Conservation (phyloP, 2,888 invertebrate species). For the Sinopyrophorus schimmeli region DNA sequence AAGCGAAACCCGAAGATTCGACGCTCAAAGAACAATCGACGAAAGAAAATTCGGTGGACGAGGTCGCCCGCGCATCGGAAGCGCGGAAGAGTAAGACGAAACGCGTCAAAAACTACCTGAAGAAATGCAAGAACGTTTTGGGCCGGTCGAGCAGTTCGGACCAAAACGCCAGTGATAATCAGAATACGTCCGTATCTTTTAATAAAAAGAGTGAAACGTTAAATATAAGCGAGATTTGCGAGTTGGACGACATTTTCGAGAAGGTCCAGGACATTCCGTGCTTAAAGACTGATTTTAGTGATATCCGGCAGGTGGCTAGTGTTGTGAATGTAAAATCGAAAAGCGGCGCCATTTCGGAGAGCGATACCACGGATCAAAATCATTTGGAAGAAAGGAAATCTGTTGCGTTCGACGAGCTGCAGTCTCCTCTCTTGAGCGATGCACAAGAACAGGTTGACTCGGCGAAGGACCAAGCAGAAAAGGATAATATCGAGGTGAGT, state of each 20-base stretch:
- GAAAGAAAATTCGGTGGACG: constrained; percentile 39
- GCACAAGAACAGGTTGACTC: constrained; percentile 48
- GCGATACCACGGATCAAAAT: constrained; percentile 16
- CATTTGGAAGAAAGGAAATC: constrained; percentile 15
- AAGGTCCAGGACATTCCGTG: constrained; percentile 14
- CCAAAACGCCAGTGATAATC: constrained; percentile 26
- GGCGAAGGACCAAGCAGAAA: constrained; percentile 16
- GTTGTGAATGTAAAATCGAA: constrained; percentile 44
- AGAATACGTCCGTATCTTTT: constrained; percentile 45
- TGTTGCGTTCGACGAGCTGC: constrained; percentile 10
- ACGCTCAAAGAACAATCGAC: constrained; percentile 8
- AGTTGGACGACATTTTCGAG: constrained; percentile 34
- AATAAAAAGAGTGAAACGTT: constrained; percentile 41
- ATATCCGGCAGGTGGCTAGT: constrained; percentile 43
- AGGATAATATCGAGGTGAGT: constrained; percentile 24
- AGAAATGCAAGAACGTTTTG: constrained; percentile 59
- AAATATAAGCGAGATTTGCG: constrained; percentile 46
- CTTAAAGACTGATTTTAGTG: constrained; percentile 29
- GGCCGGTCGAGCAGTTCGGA: constrained; percentile 39
- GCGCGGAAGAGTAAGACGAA: constrained; percentile 59
- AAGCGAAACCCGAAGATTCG: constrained; percentile 45
- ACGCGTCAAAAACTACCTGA: constrained; percentile 60
- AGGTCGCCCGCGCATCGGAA: constrained; percentile 51
- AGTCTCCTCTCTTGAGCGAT: constrained; percentile 48
- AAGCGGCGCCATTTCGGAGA: constrained; percentile 10